These are phyloP conservation scores for Cladorhizidae sp. DNA, from an alignment of 37 sponge, comb jelly and placozoan genomes.

Conservation along the genomic window DNA sequence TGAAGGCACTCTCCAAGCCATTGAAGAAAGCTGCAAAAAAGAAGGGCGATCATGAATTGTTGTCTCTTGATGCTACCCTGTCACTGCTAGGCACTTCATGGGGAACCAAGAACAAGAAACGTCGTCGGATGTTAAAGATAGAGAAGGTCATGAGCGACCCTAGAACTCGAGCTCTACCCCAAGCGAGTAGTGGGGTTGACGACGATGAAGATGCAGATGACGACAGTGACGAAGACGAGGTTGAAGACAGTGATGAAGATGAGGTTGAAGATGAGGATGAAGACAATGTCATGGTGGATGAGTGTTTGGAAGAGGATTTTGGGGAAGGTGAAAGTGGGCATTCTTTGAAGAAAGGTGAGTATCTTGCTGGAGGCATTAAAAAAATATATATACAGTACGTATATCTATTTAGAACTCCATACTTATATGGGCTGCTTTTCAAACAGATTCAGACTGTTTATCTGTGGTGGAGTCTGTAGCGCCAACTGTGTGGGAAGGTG, in stretches of 20 bases:
- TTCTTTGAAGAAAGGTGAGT: too few relatives aligned
- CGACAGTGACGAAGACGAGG: background rate
- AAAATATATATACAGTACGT: too few relatives aligned
- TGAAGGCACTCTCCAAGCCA: background rate
- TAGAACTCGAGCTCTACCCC: background rate
- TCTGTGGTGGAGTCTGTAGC: too few relatives aligned
- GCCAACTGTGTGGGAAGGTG: too few relatives aligned
- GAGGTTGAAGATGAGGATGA: background rate
- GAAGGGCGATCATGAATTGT: background rate
- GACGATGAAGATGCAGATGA: conserved; percentile 12
- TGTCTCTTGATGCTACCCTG: background rate
- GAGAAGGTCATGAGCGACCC: conserved; percentile 39
- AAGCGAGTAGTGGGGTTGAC: background rate
- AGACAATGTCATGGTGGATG: too few relatives aligned
- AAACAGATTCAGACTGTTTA: too few relatives aligned
- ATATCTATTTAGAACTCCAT: too few relatives aligned
- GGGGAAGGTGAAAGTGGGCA: too few relatives aligned
- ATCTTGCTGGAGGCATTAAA: too few relatives aligned
- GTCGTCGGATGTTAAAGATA: conserved; percentile 14
- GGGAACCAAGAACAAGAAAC: conserved; percentile 26
- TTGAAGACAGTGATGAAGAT: background rate
- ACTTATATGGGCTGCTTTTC: too few relatives aligned
- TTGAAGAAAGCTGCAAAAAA: background rate
- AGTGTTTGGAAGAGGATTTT: too few relatives aligned
- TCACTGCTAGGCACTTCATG: conserved; percentile 14